Base-by-base conservation (phyloP, 2,797 vertebrate genomes). In the Takifugu ocellatus region DNA sequence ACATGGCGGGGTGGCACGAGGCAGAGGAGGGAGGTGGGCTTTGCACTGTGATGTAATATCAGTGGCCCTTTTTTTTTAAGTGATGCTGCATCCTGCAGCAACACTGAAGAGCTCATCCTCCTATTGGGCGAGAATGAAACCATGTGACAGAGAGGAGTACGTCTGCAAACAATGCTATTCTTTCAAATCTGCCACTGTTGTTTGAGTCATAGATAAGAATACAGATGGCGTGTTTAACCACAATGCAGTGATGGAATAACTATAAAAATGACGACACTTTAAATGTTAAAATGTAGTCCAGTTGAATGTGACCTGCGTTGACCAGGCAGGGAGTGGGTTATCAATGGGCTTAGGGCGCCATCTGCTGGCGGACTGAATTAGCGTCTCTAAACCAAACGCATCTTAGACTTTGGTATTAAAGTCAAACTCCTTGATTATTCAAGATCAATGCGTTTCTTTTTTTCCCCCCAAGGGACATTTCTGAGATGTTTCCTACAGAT, bases 21-120 rank as follows among this genome's bases (percentile, higher is more conserved):
- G 56, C 57, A 59, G 56, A 50, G 60, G 65, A 21, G 61, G 72
- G 75, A 70, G 76, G 68, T 62, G 79, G 77, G 72, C 58, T 79
- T 77, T 59, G 57, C 25, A 3, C 71, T 80, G 84, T 88, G 87
- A 90, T 86, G 82, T 87, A 67, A 89, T 82, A 80, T 78, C 75
- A 84, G 74, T 74, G 79, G 74, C 66, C 5, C 44, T 46, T 21
- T 21, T 12, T 48, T 2, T 66, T 66, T 26, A 59, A 21, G 46
- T 72, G 69, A 71, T 66, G 77, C 52, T 72, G 65, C 72, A 51
- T 61, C 56, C 33, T 24, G 9, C 12, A 49, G 7, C 25, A 27
- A 26, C 29, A 11, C 9, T 46, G 61, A 54, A 17, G 43, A 59
- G 27, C 27, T 44, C 43, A 15, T 83, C 78, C 76, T 66, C 76